Evolutionary conservation across 2,113 vertebrate genomes (phyloP).

Genomic region (Heptranchias perlo): DNA sequence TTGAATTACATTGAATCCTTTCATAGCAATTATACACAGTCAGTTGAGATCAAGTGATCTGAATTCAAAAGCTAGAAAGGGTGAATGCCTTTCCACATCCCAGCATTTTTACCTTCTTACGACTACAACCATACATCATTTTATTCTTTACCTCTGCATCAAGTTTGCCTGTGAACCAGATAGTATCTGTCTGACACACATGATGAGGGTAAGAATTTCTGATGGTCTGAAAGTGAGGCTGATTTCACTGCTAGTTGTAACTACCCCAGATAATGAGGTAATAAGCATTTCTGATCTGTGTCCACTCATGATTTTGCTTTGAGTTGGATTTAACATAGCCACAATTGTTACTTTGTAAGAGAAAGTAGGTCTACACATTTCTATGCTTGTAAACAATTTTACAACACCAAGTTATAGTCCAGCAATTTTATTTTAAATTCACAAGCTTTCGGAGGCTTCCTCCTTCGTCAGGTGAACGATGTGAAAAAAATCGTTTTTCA

Average conservation of each 20-base stretch:
- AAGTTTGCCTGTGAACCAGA: background rate
- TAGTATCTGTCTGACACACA: background rate
- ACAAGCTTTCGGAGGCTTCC: too few relatives aligned
- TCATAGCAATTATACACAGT: background rate
- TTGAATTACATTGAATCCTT: background rate
- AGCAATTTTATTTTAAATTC: too few relatives aligned
- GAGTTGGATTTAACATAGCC: background rate
- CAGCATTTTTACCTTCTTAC: background rate
- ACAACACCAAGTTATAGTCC: too few relatives aligned
- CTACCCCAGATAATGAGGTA: background rate
- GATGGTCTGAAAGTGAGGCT: background rate
- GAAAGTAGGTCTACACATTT: background rate
- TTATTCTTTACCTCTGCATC: background rate
- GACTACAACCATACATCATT: background rate
- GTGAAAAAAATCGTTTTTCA: too few relatives aligned
- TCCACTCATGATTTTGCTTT: background rate
- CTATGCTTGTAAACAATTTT: too few relatives aligned
- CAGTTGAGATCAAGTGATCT: background rate
- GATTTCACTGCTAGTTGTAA: background rate
- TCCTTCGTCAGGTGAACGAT: too few relatives aligned
- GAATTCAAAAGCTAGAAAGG: background rate
- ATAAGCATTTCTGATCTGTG: background rate
- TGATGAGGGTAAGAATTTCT: background rate
- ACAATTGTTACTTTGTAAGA: background rate
- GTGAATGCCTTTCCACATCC: background rate